Percentiles rank a stretch among this genome's conserved stretches.
Conservation (phyloP, 2,113 vertebrate species). For the Hemichromis elongatus region DNA sequence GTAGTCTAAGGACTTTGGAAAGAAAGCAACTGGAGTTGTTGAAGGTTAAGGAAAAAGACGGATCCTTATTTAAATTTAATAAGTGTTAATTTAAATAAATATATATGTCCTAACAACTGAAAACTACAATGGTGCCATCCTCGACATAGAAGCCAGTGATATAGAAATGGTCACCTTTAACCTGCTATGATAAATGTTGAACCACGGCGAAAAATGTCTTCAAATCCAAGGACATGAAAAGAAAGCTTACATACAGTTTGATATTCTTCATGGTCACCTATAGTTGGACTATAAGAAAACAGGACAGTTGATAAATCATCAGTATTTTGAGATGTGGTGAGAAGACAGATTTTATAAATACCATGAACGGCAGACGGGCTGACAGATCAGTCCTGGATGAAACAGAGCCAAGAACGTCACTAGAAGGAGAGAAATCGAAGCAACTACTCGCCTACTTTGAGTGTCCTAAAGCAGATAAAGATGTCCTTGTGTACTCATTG, state of each 20-base stretch:
- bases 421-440: not conserved
- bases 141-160: not conserved
- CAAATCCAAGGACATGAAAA: not conserved
- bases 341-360: not conserved
- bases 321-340: not conserved
- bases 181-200: not conserved
- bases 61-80: not conserved
- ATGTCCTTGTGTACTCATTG: not conserved
- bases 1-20: not conserved
- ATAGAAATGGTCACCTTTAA: not conserved
- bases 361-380: not conserved
- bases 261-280: not conserved
- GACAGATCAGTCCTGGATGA: not conserved
- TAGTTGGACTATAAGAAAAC: not conserved
- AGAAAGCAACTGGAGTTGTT: not conserved
- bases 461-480: not conserved
- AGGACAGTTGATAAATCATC: not conserved
- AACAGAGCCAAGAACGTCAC: not conserved
- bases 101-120: too few relatives aligned
- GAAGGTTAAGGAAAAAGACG: not conserved
- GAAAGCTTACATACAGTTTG: fast-evolving
- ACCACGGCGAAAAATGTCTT: too few relatives aligned
- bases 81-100: not conserved
- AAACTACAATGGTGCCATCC: too few relatives aligned
- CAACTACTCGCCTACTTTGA: not conserved